Conservation (phyloP, 2,113 vertebrate species). For the Ptychochromis oligacanthus region DNA sequence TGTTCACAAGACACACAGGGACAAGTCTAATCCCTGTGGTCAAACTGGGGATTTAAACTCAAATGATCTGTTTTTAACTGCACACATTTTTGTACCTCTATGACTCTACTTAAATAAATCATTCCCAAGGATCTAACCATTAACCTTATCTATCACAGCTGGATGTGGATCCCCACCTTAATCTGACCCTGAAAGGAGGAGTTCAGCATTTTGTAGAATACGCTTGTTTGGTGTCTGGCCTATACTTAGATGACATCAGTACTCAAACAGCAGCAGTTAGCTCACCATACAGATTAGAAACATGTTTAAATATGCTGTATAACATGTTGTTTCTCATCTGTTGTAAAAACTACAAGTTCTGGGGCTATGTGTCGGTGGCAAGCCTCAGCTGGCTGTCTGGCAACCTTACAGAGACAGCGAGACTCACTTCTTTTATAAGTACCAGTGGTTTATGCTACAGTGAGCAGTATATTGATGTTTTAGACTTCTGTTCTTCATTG, state of each 20-base stretch:
- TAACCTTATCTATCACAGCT: neutral
- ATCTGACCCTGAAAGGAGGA: neutral
- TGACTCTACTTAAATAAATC: neutral
- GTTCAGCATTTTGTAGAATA: slow-evolving; percentile 1
- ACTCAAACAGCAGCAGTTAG: neutral
- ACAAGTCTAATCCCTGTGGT: neutral
- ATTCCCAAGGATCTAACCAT: neutral
- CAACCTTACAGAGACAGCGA: neutral
- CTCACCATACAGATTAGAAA: neutral
- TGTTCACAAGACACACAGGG: neutral
- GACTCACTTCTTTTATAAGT: neutral
- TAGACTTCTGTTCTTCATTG: neutral
- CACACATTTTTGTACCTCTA: neutral
- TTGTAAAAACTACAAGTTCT: neutral
- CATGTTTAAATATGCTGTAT: neutral
- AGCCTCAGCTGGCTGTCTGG: neutral
- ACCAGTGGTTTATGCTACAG: neutral
- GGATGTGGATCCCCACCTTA: neutral
- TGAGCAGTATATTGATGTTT: neutral
- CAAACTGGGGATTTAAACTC: slow-evolving; percentile 21
- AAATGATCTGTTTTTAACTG: neutral
- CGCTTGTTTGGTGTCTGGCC: neutral
- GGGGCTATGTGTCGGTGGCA: neutral
- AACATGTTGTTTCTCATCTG: neutral
- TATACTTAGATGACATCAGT: neutral